Evolutionary conservation across 2,797 vertebrate species (phyloP), one percentile per base, ranked within the genome.

Genomic region (Apogon talboti): DNA sequence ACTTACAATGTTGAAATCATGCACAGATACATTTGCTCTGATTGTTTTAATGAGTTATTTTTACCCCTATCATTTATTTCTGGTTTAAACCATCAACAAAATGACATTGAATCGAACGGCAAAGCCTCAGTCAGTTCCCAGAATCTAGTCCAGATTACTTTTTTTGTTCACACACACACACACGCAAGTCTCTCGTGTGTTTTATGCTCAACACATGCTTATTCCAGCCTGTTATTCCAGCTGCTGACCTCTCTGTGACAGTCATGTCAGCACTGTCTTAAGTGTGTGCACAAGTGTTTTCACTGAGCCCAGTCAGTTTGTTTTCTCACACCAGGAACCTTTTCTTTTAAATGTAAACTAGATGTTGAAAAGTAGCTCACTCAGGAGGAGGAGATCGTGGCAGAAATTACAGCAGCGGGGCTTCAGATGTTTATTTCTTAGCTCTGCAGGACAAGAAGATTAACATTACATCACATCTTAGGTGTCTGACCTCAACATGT

Each of bases 201-300:
- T 11, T 42, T n/a, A 19, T 33, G 53, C 50, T 71, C 54, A 50
- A 2, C 47, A 56, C 57, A 38, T 13, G 4, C 44, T 66, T 52
- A 14, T 50, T 74, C 14, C 61, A 65, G 64, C 78, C 37, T 57
- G 55, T 87, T 85, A 47, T 86, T 67, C 56, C 71, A 87, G 81
- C 87, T 85, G 86, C 65, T 84, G 78, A 81, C 81, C 78, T 79
- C 65, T 61, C 58, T 35, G 45, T 68, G 56, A 83, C 74, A 56
- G 76, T 38, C 50, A 66, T 71, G 66, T 83, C 81, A 76, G 74
- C 71, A 19, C 33, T 2, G 42, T 85, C 56, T 76, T 57, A 15
- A 62, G 48, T 82, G 82, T 78, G 79, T 46, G 44, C 38, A 30
- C 1, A 10, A 14, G 43, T 71, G 72, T 82, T 80, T 85, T 72